Percentiles rank a stretch among this genome's conserved stretches.
Evolutionary conservation across 2,888 invertebrate species (phyloP).

Genomic region (Folsomia manolachei): DNA sequence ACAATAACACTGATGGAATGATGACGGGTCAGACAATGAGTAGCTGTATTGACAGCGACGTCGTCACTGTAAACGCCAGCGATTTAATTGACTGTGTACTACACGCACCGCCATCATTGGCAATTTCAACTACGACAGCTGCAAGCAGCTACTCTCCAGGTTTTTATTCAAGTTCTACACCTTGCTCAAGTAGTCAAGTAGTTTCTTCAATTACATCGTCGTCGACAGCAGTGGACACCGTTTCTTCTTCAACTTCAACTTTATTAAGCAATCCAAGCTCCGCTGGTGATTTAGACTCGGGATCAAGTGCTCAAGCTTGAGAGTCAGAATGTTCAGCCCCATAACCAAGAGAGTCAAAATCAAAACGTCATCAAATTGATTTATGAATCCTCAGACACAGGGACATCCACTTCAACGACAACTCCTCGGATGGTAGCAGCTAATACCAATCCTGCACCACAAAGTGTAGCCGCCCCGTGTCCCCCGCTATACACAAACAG

Average conservation of each 20-base stretch:
- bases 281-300: background rate
- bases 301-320: background rate
- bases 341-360: background rate
- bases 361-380: slow-evolving; percentile 10
- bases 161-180: slow-evolving; percentile 9
- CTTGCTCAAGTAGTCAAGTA: background rate
- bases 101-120: slow-evolving; percentile 8
- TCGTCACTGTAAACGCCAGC: slow-evolving; percentile 32
- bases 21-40: slow-evolving; percentile 35
- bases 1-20: slow-evolving; percentile 7
- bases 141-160: slow-evolving; percentile 12
- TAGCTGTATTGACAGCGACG: slow-evolving; percentile 14
- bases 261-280: background rate
- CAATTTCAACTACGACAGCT: background rate
- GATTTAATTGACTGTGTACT: slow-evolving; percentile 27
- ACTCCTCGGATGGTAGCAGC: background rate
- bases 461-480: too few relatives aligned
- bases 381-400: background rate
- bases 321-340: background rate
- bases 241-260: background rate
- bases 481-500: too few relatives aligned
- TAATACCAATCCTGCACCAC: background rate
- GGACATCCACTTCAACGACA: background rate
- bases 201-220: background rate
- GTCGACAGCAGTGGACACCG: too few relatives aligned